phyloP scores from a whole-genome alignment of 2,797 vertebrate species.

The Microcaecilia unicolor region DNA sequence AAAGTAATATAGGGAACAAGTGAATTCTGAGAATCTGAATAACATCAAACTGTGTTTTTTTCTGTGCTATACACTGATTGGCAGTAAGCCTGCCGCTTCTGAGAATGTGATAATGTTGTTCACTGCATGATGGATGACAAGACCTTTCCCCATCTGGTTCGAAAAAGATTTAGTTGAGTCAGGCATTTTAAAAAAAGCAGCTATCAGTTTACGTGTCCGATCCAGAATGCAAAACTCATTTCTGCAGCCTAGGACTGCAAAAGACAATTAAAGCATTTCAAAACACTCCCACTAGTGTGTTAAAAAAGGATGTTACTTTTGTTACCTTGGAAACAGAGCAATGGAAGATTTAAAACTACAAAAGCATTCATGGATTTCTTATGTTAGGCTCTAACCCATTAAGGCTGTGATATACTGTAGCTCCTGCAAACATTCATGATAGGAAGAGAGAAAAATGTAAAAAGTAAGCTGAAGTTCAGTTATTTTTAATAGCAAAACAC shows the following conservation, averaged over 20 bases:
- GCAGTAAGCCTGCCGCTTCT: no score
- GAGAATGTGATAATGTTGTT: no score
- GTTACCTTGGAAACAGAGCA: constrained; percentile 4
- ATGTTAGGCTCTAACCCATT: background rate
- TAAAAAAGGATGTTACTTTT: background rate
- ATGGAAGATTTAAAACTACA: constrained; percentile 12
- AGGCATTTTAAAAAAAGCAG: background rate
- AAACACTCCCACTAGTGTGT: background rate
- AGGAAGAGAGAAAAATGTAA: no score
- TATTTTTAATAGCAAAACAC: no score
- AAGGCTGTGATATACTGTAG: no score
- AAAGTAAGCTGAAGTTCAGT: no score
- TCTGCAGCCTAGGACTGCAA: background rate
- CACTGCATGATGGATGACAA: no score
- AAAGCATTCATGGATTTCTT: background rate
- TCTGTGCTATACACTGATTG: no score
- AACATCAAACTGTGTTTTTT: no score
- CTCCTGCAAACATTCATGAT: no score
- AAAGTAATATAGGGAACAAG: no score
- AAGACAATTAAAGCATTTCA: constrained; percentile 5
- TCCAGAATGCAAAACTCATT: background rate
- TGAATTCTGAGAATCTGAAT: no score
- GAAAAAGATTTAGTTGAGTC: accelerated
- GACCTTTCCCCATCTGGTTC: background rate
- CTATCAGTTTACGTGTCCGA: background rate